Conservation (phyloP, 2,888 invertebrate genomes). For the Microctonus aethiopoides region DNA sequence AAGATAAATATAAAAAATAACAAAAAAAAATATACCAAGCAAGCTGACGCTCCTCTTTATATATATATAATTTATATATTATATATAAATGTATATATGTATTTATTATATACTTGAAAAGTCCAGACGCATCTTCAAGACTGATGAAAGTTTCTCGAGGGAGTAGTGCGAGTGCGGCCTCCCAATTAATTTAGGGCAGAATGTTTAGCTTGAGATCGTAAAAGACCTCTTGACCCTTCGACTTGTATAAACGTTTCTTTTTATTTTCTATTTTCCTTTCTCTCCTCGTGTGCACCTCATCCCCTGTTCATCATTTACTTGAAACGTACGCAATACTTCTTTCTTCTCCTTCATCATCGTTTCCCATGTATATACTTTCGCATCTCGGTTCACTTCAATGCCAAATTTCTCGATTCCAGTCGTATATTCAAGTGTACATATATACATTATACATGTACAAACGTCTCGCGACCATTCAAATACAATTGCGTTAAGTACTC, state of each 20-base stretch:
- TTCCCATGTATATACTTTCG: slow-evolving; percentile 18
- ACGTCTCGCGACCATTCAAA: slow-evolving; percentile 18
- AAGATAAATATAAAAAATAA: background rate
- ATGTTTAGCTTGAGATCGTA: slow-evolving; percentile 52
- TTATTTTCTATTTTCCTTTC: background rate
- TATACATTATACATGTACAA: background rate
- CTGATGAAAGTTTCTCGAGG: slow-evolving; percentile 28
- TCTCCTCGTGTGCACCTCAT: background rate
- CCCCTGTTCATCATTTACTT: background rate
- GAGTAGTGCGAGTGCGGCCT: slow-evolving; percentile 14
- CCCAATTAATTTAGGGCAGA: slow-evolving; percentile 57
- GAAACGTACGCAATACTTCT: slow-evolving; percentile 11
- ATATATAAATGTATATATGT: no score
- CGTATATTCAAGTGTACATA: slow-evolving; percentile 19
- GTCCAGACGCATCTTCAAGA: slow-evolving; percentile 21
- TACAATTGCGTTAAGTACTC: slow-evolving; percentile 42
- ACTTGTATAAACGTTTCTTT: background rate
- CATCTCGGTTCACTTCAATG: slow-evolving; percentile 7
- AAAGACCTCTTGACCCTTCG: slow-evolving; percentile 41
- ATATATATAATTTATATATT: no score
- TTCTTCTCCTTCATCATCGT: slow-evolving; percentile 21
- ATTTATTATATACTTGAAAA: slow-evolving; percentile 2
- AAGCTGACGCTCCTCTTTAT: slow-evolving; percentile 12
- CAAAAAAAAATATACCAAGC: background rate
- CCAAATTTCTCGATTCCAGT: slow-evolving; percentile 22